These are phyloP conservation scores for Glaucomys volans DNA, from an alignment of 2,113 vertebrate genomes.

Conservation along the genomic window DNA sequence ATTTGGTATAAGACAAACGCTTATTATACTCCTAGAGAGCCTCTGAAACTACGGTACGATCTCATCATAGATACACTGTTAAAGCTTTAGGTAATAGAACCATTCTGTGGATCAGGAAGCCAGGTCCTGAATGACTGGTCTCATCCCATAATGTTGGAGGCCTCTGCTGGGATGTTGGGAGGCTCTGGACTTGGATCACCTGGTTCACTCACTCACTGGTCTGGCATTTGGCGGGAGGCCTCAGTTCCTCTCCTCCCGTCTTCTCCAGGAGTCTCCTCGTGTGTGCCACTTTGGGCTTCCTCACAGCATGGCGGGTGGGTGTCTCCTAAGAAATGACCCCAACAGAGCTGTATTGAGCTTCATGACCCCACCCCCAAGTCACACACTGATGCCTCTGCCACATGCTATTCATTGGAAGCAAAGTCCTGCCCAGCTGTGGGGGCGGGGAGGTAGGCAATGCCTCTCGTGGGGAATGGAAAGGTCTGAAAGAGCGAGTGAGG, in stretches of 20 bases:
- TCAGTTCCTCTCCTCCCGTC: background rate
- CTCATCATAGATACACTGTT: background rate
- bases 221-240: background rate
- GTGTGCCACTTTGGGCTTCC: background rate
- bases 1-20: background rate
- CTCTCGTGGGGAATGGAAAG: background rate
- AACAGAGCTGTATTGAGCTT: background rate
- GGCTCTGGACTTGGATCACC: background rate
- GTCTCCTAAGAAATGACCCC: background rate
- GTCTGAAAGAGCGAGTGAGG: background rate
- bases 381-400: rapidly evolving
- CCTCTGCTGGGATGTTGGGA: background rate
- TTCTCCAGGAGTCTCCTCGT: background rate
- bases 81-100: background rate
- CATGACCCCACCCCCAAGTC: background rate
- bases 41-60: background rate
- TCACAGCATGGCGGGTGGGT: background rate
- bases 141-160: background rate
- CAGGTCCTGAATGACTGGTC: background rate
- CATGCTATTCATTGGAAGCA: background rate
- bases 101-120: background rate
- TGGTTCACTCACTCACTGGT: background rate
- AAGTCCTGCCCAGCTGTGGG: background rate
- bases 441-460: background rate
- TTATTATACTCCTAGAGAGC: background rate